Conservation (phyloP, 1,140 invertebrate genomes). For the Choristoneura fumiferana region DNA sequence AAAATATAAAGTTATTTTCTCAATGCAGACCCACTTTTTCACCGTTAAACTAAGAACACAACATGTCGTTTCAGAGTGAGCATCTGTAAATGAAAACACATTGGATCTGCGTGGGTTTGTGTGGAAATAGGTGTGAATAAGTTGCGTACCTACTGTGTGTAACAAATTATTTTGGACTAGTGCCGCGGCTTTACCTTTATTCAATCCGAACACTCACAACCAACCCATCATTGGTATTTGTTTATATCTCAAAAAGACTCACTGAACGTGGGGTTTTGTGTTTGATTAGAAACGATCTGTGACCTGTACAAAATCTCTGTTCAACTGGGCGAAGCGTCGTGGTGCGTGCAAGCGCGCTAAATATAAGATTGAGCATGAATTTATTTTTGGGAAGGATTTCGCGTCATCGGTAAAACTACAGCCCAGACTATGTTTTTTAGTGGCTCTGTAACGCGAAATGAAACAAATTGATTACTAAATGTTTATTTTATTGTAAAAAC, state of each 20-base stretch:
- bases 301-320: slow-evolving; percentile 67
- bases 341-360: slow-evolving; percentile 69
- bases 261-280: slow-evolving; percentile 42
- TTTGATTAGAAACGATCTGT: slow-evolving; percentile 55
- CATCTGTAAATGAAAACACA: slow-evolving; percentile 71
- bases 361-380: slow-evolving; percentile 76
- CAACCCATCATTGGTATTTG: slow-evolving; percentile 39
- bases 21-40: slow-evolving; percentile 51
- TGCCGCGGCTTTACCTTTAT: slow-evolving; percentile 65
- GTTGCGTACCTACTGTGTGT: slow-evolving; percentile 63
- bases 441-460: slow-evolving; percentile 19
- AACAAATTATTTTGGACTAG: slow-evolving; percentile 61
- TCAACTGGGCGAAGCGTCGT: slow-evolving; percentile 60
- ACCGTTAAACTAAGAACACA: slow-evolving; percentile 70
- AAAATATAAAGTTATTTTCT: slow-evolving; percentile 31
- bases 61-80: slow-evolving; percentile 69
- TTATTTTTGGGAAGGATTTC: slow-evolving; percentile 73
- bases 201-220: slow-evolving; percentile 37
- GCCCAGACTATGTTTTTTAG: slow-evolving; percentile 40
- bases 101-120: slow-evolving; percentile 71
- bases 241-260: slow-evolving; percentile 44
- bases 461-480: neutral
- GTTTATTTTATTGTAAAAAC: neutral
- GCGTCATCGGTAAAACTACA: slow-evolving; percentile 66
- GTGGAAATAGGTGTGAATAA: slow-evolving; percentile 77